Evolutionary conservation across 2,113 vertebrate genomes (phyloP).

Genomic region (Calyptomena viridis): DNA sequence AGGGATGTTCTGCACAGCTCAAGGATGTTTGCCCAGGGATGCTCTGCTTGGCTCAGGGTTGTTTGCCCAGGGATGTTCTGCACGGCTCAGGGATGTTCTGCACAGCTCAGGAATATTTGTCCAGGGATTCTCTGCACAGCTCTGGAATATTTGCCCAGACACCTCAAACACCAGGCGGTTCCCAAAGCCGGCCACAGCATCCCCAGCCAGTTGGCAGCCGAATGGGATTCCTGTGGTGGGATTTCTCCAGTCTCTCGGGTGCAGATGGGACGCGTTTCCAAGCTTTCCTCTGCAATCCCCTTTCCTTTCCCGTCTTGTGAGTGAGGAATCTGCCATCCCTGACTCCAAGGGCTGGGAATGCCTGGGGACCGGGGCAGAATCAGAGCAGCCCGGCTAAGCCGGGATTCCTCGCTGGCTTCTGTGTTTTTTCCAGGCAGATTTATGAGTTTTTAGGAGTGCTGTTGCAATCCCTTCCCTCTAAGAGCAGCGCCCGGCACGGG

Average conservation of each 20-base stretch:
- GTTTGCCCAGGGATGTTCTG: background rate
- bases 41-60: background rate
- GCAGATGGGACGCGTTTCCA: background rate
- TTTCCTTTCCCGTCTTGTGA: background rate
- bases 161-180: background rate
- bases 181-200: background rate
- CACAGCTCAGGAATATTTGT: background rate
- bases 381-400: background rate
- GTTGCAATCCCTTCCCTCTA: background rate
- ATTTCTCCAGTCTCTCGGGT: background rate
- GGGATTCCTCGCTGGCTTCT: background rate
- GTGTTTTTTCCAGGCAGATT: background rate
- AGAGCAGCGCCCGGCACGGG: background rate
- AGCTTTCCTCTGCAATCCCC: background rate
- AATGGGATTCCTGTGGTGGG: slow-evolving; percentile 16
- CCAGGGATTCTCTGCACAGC: background rate
- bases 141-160: background rate
- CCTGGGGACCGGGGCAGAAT: background rate
- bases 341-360: background rate
- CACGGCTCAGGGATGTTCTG: too few species aligned
- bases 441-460: background rate
- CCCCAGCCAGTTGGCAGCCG: slow-evolving; percentile 30
- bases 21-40: background rate
- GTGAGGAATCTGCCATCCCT: background rate
- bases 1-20: too few species aligned